Evolutionary conservation across 2,888 invertebrate species (phyloP), one percentile per base, ranked within the genome.

Genomic region (Seladonia tumulorum): DNA sequence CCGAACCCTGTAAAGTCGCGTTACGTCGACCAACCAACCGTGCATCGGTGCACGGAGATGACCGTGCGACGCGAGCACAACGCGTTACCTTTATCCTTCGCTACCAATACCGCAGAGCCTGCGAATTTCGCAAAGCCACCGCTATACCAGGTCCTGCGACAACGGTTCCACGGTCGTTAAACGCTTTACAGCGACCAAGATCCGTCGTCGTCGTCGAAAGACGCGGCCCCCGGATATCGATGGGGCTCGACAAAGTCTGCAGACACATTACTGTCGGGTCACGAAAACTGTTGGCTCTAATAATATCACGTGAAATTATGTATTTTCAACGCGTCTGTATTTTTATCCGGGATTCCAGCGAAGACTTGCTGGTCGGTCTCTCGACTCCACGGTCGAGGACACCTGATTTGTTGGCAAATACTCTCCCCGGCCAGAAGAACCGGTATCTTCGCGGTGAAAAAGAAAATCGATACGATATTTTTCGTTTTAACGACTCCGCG

Each of bases 211-310:
- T 0, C 68, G 68, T 63, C 76, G 60, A 81, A 83, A 71, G 73
- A 88, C 83, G 87, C 83, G 87, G 79, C 72, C 35, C 35, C 35
- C 83, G 85, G 83, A 87, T 89, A 88, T 86, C 71, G 86, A 82
- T 78, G 79, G 83, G n/a, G n/a, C n/a, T n/a, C n/a, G n/a, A 53
- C 22, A 53, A 53, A 22, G 22, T n/a, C 8, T 8, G 2, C 53
- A 22, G 22, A 22, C 53, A 22, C 8, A 8, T 8, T 22, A 53
- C 22, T n/a, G n/a, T n/a, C n/a, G n/a, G n/a, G n/a, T n/a, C n/a
- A n/a, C n/a, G n/a, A 18, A 49, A 49, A 7, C 49, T 18, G 14
- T 47, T 5, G 18, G 49, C 8, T 2, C 22, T 53, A 22, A 53
- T 7, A 22, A 53, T 2, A 7, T 49, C 22, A 49, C 22, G 22